These are phyloP conservation scores for Xiphydria camelus DNA, from an alignment of 2,888 invertebrate species.

Conservation along the genomic window DNA sequence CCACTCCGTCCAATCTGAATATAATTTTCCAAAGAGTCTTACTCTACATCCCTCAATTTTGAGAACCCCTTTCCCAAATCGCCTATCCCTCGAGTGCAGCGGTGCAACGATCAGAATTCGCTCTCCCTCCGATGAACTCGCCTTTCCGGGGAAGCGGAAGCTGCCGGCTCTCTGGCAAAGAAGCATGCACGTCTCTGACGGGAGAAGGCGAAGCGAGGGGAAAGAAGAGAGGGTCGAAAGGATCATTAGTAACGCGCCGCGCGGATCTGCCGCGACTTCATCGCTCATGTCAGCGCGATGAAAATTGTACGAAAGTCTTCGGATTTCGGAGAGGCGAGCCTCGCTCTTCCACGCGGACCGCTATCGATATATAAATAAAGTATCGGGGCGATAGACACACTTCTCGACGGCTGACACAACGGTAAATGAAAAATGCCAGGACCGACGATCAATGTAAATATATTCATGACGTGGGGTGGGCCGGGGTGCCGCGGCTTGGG, in stretches of 20 bases:
- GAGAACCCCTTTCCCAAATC: too few species aligned
- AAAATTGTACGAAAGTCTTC: too few species aligned
- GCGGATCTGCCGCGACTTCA: slow-evolving; percentile 17
- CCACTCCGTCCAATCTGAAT: too few species aligned
- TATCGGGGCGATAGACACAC: slow-evolving; percentile 34
- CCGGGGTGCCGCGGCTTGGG: slow-evolving; percentile 25
- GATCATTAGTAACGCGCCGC: slow-evolving; percentile 25
- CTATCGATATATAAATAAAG: slow-evolving; percentile 48
- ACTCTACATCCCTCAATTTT: too few species aligned
- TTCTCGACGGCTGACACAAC: slow-evolving; percentile 34
- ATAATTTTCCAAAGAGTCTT: too few species aligned
- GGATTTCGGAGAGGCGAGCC: not conserved
- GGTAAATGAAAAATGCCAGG: slow-evolving; percentile 49
- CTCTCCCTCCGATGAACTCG: too few species aligned
- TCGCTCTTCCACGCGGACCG: slow-evolving; percentile 16
- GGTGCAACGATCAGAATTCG: too few species aligned
- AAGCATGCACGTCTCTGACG: slow-evolving; percentile 10
- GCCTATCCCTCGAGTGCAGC: too few species aligned
- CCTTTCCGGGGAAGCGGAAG: too few species aligned
- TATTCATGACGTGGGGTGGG: slow-evolving; percentile 57
- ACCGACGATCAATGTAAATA: slow-evolving; percentile 58
- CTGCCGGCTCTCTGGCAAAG: slow-evolving; percentile 11
- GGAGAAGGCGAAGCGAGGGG: slow-evolving; percentile 16
- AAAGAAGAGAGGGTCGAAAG: slow-evolving; percentile 22
- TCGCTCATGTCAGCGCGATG: slow-evolving; percentile 10